A percentile compares a stretch with the other conserved stretches of the same genome.
These are phyloP conservation scores for Phaonia tiefii DNA, from an alignment of 2,888 invertebrate genomes.

Conservation along the genomic window DNA sequence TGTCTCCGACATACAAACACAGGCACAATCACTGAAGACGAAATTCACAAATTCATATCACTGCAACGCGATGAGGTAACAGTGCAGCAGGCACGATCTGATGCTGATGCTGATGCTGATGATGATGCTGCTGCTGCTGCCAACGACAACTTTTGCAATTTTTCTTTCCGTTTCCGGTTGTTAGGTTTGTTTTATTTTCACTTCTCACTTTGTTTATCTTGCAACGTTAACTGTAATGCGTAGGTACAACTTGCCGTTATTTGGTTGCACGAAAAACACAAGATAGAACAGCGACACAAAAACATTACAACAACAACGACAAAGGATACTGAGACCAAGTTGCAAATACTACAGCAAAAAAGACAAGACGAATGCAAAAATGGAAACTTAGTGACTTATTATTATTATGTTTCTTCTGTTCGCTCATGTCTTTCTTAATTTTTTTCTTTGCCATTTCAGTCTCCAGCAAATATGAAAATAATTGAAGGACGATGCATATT, in stretches of 20 bases:
- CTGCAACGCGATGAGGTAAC: slow-evolving; percentile 10
- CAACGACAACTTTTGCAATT: slow-evolving; percentile 65
- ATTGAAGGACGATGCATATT: slow-evolving; percentile 67
- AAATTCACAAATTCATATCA: slow-evolving; percentile 42
- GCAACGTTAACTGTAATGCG: slow-evolving; percentile 61
- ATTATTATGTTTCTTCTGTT: slow-evolving; percentile 52
- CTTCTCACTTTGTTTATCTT: slow-evolving; percentile 61
- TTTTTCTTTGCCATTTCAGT: slow-evolving; percentile 48
- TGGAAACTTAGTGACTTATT: slow-evolving; percentile 62
- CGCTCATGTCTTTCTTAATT: slow-evolving; percentile 34
- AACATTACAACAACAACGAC: neutral
- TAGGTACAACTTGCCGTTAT: slow-evolving; percentile 52
- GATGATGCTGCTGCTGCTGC: slow-evolving; percentile 51
- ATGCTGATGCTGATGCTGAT: slow-evolving; percentile 35
- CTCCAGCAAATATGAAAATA: slow-evolving; percentile 67
- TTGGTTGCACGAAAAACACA: slow-evolving; percentile 44
- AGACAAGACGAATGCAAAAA: slow-evolving; percentile 42
- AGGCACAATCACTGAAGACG: neutral
- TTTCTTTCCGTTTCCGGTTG: slow-evolving; percentile 67
- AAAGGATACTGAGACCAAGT: neutral
- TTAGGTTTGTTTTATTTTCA: slow-evolving; percentile 64
- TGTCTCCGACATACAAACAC: slow-evolving; percentile 21
- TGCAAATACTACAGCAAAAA: slow-evolving; percentile 39
- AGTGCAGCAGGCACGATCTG: slow-evolving; percentile 47
- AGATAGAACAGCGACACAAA: neutral